phyloP scores from a whole-genome alignment of 2,113 vertebrate genomes.

The Canis aureus region DNA sequence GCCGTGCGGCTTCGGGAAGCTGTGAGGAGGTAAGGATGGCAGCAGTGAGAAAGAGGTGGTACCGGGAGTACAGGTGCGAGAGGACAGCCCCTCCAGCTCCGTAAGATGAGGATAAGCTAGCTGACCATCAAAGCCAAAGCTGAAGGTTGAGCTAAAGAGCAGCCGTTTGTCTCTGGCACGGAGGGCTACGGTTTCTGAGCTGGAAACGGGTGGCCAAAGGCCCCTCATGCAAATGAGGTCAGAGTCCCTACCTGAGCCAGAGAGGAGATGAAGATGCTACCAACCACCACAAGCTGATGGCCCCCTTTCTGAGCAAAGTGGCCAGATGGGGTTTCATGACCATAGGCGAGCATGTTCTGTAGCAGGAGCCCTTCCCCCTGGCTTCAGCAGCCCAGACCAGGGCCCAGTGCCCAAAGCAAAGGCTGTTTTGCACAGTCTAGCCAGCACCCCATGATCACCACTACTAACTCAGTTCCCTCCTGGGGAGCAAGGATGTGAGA shows the following conservation, averaged over 20 bases:
- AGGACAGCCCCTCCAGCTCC: not conserved
- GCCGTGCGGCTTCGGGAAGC: not conserved
- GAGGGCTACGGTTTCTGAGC: not conserved
- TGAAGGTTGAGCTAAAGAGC: not conserved
- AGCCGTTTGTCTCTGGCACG: not conserved
- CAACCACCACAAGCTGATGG: fast-evolving
- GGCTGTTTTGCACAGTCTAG: not conserved
- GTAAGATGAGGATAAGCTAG: fast-evolving
- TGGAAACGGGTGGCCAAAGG: not conserved
- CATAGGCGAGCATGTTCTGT: fast-evolving
- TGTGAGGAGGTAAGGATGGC: not conserved
- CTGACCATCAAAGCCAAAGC: not conserved
- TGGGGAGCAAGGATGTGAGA: not conserved
- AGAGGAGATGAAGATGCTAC: not conserved
- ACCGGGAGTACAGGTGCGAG: fast-evolving
- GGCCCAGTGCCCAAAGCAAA: not conserved
- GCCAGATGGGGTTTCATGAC: not conserved
- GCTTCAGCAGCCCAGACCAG: not conserved
- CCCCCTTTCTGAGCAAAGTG: not conserved
- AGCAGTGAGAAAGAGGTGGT: not conserved
- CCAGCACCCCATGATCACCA: not conserved
- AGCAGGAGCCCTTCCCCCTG: not conserved
- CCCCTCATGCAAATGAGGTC: not conserved
- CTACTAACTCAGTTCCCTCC: not conserved
- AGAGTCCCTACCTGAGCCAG: not conserved